A percentile compares a stretch with the other conserved stretches of the same genome.
phyloP scores from a whole-genome alignment of 2,888 invertebrate genomes.

The Cerastis rubricosa region DNA sequence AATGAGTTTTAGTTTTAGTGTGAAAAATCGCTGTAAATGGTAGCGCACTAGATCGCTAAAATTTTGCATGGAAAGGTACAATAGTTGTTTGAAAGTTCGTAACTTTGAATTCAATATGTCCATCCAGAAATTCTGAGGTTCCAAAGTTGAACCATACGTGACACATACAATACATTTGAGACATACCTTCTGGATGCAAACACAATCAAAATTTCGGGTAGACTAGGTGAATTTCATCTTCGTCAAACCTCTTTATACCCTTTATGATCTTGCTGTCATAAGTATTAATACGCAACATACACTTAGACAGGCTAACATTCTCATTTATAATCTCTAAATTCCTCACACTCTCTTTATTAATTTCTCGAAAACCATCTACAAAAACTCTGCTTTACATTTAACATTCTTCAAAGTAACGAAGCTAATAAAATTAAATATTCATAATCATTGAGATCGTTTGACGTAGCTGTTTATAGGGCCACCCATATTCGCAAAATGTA shows the following conservation, averaged over 20 bases:
- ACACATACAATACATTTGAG: too few species aligned
- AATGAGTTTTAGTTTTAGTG: neutral
- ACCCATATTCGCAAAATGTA: slow-evolving; percentile 35
- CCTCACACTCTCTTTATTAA: neutral
- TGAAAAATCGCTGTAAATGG: neutral
- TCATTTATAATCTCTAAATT: neutral
- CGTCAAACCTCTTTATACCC: neutral
- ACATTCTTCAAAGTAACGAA: slow-evolving; percentile 3
- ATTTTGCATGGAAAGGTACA: neutral
- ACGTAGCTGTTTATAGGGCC: slow-evolving; percentile 17
- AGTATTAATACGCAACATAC: neutral
- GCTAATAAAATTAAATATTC: slow-evolving; percentile 35
- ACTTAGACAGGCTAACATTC: neutral
- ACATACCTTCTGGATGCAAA: neutral
- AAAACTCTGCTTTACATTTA: slow-evolving; percentile 8
- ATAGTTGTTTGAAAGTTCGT: neutral
- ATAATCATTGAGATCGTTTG: slow-evolving; percentile 28
- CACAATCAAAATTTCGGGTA: neutral
- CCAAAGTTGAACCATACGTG: neutral
- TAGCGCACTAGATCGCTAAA: neutral
- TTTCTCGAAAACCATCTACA: neutral
- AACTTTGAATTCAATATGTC: neutral
- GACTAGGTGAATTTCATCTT: neutral
- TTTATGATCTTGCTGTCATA: neutral
- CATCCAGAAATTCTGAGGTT: neutral